Percentiles rank a stretch among this genome's conserved stretches.
Evolutionary conservation across 2,888 invertebrate genomes (phyloP).

Genomic region (Mechanitis messenoides): DNA sequence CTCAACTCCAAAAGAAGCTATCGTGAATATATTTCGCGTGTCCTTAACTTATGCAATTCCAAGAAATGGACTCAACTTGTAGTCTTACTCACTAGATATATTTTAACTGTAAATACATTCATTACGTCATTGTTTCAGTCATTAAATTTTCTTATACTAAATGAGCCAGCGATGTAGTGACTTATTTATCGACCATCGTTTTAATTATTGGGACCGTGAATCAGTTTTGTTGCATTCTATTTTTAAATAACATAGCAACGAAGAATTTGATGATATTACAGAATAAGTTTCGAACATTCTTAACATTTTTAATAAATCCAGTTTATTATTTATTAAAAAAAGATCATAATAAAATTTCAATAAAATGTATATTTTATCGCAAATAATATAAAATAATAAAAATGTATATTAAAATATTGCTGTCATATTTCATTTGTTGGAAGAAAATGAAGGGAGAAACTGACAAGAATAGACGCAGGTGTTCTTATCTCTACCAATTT

Average conservation of each 20-base stretch:
- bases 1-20: conserved; percentile 13
- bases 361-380: too few relatives aligned
- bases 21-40: conserved; percentile 19
- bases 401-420: neutral
- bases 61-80: conserved; percentile 44
- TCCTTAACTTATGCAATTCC: conserved; percentile 37
- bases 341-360: too few relatives aligned
- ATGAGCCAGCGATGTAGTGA: conserved; percentile 31
- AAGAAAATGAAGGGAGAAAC: neutral
- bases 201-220: conserved; percentile 25
- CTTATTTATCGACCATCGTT: conserved; percentile 15
- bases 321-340: too few relatives aligned
- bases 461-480: neutral
- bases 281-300: too few relatives aligned
- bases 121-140: conserved; percentile 24
- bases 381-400: neutral
- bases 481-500: conserved; percentile 1
- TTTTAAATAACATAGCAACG: too few relatives aligned
- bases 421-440: too few relatives aligned
- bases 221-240: conserved; percentile 38
- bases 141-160: conserved; percentile 8
- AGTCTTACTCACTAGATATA: conserved; percentile 14
- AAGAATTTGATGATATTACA: too few relatives aligned
- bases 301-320: too few relatives aligned
- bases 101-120: conserved; percentile 22